phyloP scores from a whole-genome alignment of 2,113 vertebrate genomes.

The Albula goreensis region DNA sequence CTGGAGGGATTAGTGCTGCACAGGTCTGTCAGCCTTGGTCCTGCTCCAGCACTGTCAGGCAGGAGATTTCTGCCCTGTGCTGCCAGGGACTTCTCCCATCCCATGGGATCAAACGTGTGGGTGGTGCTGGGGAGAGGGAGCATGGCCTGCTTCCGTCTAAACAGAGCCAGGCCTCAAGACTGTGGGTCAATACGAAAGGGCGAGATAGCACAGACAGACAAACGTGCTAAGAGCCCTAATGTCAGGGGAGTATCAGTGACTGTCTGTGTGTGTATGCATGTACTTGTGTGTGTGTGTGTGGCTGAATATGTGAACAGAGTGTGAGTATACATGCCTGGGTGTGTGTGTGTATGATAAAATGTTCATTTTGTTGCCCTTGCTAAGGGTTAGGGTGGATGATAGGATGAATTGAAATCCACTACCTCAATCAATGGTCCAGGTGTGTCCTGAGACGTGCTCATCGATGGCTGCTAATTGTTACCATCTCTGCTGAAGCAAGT shows the following conservation, averaged over 20 bases:
- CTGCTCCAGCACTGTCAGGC: not conserved
- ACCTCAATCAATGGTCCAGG: not conserved
- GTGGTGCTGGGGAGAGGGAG: constrained; percentile 4
- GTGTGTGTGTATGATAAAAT: not conserved
- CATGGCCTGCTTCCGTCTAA: constrained; percentile 25
- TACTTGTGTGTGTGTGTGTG: not conserved
- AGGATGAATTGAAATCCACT: not conserved
- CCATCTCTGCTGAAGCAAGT: not conserved
- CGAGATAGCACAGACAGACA: constrained; percentile 33
- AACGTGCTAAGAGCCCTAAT: constrained; percentile 37
- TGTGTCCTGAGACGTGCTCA: not conserved
- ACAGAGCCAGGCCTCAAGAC: constrained; percentile 43
- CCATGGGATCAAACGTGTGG: not conserved
- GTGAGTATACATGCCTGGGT: not conserved
- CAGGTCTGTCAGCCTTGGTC: not conserved
- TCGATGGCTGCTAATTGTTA: not conserved
- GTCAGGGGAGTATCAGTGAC: constrained; percentile 53
- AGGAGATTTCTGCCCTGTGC: not conserved
- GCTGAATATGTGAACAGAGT: too few relatives aligned
- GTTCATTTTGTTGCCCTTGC: not conserved
- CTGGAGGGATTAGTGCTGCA: not conserved
- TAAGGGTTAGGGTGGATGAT: not conserved
- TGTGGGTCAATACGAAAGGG: constrained; percentile 66
- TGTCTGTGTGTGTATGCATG: not conserved
- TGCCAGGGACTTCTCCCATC: not conserved